phyloP scores from a whole-genome alignment of 1,140 invertebrate genomes.

The Calephelis nemesis region DNA sequence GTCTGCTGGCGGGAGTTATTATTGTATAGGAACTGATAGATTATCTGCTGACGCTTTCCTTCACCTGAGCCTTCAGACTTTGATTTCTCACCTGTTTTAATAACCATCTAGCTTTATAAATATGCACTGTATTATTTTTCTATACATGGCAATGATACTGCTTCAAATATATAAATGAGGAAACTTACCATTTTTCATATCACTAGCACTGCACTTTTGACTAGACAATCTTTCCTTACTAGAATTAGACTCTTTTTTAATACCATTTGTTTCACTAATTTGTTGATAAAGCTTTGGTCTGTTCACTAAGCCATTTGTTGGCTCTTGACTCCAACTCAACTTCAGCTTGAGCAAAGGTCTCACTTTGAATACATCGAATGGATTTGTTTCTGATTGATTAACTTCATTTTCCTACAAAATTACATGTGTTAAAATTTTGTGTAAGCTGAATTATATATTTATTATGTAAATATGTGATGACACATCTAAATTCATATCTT shows the following conservation, averaged over 20 bases:
- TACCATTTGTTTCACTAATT: conserved; percentile 52
- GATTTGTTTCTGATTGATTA: conserved; percentile 64
- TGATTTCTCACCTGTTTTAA: conserved; percentile 50
- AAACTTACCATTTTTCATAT: conserved; percentile 58
- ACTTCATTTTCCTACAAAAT: conserved; percentile 68
- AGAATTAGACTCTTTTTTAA: conserved; percentile 54
- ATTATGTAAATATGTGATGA: no score
- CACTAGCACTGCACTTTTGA: conserved; percentile 48
- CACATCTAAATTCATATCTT: no score
- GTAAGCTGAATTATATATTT: no score
- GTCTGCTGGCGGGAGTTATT: conserved; percentile 97
- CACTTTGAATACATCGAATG: conserved; percentile 86
- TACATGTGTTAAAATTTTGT: no score
- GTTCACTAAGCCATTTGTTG: conserved; percentile 85
- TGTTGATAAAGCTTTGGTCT: conserved; percentile 80
- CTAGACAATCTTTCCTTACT: conserved; percentile 53
- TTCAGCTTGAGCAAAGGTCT: conserved; percentile 91
- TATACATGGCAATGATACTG: conserved; percentile 6
- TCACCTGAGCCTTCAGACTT: conserved; percentile 42
- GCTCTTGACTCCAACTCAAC: conserved; percentile 89
- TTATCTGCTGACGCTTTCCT: conserved; percentile 84
- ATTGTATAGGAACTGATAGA: conserved; percentile 97
- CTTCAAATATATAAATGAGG: not conserved
- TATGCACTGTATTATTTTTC: not conserved
- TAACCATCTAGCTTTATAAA: not conserved